A percentile compares a stretch with the other conserved stretches of the same genome.
These are phyloP conservation scores for Gryon sp. DNA, from an alignment of 1,140 invertebrate species.

Conservation along the genomic window DNA sequence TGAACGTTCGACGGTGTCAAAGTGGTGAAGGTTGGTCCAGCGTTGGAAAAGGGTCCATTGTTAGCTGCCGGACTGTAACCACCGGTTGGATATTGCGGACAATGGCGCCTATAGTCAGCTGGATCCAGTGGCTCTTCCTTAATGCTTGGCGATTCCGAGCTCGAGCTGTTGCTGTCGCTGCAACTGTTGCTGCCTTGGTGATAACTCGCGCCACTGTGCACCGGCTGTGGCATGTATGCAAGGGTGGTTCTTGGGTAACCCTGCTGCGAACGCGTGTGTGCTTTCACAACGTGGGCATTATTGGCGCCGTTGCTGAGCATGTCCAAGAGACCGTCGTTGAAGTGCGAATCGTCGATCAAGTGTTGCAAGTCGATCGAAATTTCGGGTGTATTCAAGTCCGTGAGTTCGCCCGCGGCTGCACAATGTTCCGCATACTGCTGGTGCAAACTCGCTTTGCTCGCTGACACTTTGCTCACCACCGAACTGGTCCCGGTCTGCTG, in stretches of 20 bases:
- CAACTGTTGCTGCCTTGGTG: slow-evolving; percentile 80
- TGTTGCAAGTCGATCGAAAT: slow-evolving; percentile 93
- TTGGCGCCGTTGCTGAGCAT: slow-evolving; percentile 82
- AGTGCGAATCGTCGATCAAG: slow-evolving; percentile 92
- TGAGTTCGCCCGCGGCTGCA: slow-evolving; percentile 83
- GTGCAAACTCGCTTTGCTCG: slow-evolving; percentile 79
- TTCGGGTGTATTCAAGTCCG: slow-evolving; percentile 92
- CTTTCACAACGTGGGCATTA: slow-evolving; percentile 74
- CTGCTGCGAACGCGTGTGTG: slow-evolving; percentile 72
- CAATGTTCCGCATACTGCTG: slow-evolving; percentile 84
- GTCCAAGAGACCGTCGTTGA: slow-evolving; percentile 89
- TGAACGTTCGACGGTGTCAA: slow-evolving; percentile 83
- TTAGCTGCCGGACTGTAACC: slow-evolving; percentile 76
- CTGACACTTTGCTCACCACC: slow-evolving; percentile 77
- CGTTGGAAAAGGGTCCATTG: slow-evolving; percentile 70
- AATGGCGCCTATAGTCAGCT: slow-evolving; percentile 83
- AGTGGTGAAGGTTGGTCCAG: slow-evolving; percentile 82
- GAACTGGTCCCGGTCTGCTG: slow-evolving; percentile 68
- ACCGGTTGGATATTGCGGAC: slow-evolving; percentile 77
- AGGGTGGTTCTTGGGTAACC: slow-evolving; percentile 84
- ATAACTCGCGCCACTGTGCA: slow-evolving; percentile 89
- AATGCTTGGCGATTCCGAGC: slow-evolving; percentile 84
- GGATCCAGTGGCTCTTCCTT: slow-evolving; percentile 91
- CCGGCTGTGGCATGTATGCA: slow-evolving; percentile 93
- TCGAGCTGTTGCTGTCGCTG: slow-evolving; percentile 80